Evolutionary conservation across 1,140 invertebrate genomes (phyloP), one percentile per base, ranked within the genome.

Genomic region (Pararge aegeria): DNA sequence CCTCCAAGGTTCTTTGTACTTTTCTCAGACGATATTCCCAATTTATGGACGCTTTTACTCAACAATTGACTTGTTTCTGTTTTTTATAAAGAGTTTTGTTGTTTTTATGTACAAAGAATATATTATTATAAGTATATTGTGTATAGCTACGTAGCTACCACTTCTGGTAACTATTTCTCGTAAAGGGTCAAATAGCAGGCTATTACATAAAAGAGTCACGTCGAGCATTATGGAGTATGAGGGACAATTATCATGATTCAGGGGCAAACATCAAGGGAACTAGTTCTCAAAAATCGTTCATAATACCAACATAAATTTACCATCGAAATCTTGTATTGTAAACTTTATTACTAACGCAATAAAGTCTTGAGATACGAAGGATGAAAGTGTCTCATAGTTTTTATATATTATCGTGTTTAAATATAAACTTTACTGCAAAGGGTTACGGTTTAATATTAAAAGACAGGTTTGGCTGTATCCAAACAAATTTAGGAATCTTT

Each of bases 141-240:
- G 24, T 24, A 24, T 24, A 24, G 2, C n/a, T n/a, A n/a, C 24
- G 24, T 18, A 40, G 1, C 13, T 18, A 18, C 38, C 15, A 42
- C 38, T 42, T 42, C 3, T 42, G 34, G n/a, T n/a, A 48, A 55
- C 15, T 20, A 48, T 46, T 20, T 24, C 24, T 7, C 2, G 24
- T 24, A 24, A 24, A 24, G 24, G 24, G 24, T 24, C 24, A 24
- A 24, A 24, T 7, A 24, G 24, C 24, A 24, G 24, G 24, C 24
- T 24, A 55, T 55, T 55, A 55, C 19, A 42, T 6, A 57, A 57
- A 57, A 57, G 30, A 49, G 50, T 57, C 55, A 49, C 55, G 55
- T 57, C 27, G 29, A 29, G 34, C 19, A 55, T 55, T 44, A 44
- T 29, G 37, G 21, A 29, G 34, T 38, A 49, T 48, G 30, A 37